A percentile compares a stretch with the other conserved stretches of the same genome.
Conservation (phyloP, 2,797 vertebrate genomes). For the Enteromius anoplus region DNA sequence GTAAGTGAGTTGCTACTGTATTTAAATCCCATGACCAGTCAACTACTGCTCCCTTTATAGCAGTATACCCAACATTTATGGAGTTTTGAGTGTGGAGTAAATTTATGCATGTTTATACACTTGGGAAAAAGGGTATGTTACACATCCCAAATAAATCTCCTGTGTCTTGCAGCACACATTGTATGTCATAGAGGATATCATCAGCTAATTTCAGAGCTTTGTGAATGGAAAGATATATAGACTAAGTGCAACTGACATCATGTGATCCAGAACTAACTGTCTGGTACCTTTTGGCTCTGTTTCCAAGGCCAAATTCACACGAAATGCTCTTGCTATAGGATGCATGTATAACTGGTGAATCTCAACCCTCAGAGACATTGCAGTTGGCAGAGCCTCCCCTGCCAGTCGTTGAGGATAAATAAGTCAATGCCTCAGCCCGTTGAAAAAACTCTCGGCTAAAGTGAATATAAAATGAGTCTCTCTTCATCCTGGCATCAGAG, state of each 20-base stretch:
- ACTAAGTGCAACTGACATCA: background rate
- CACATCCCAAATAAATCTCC: background rate
- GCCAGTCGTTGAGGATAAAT: constrained; percentile 34
- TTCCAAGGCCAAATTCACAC: background rate
- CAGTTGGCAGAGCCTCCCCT: background rate
- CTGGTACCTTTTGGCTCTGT: background rate
- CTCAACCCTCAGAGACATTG: background rate
- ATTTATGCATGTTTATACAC: background rate
- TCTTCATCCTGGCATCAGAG: constrained; percentile 6
- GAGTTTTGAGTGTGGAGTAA: background rate
- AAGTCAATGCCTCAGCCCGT: constrained; percentile 23
- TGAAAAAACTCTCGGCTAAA: constrained; percentile 29
- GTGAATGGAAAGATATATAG: background rate
- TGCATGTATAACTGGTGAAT: constrained; percentile 15
- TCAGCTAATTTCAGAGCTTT: background rate
- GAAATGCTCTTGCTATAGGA: background rate
- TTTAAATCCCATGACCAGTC: background rate
- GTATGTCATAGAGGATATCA: background rate
- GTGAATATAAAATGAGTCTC: constrained; percentile 16
- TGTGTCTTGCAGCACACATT: background rate
- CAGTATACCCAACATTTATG: background rate
- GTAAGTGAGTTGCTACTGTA: background rate
- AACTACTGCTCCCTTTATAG: background rate
- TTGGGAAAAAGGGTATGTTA: background rate
- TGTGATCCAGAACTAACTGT: background rate